Evolutionary conservation across 2,113 vertebrate genomes (phyloP).

Genomic region (Cacatua alba): DNA sequence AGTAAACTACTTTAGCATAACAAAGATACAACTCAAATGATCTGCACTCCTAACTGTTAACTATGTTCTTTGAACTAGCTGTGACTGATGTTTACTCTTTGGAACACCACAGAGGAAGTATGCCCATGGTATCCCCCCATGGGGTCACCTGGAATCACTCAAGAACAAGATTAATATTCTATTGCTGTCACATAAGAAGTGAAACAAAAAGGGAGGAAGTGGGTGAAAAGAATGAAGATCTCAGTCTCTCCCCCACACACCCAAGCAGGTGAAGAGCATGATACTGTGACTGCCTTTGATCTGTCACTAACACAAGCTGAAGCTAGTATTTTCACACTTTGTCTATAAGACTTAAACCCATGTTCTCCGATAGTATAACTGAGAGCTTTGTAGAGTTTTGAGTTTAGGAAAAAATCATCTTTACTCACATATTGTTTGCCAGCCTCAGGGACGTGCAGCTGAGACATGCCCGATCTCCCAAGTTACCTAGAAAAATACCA

Average conservation of each 20-base stretch:
- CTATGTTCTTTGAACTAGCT: background rate
- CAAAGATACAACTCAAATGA: background rate
- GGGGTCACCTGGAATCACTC: background rate
- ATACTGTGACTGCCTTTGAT: background rate
- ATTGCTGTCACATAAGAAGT: background rate
- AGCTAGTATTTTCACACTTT: background rate
- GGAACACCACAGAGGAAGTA: background rate
- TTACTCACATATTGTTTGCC: slow-evolving; percentile 81
- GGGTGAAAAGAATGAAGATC: background rate
- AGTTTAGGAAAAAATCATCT: background rate
- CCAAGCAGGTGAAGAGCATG: background rate
- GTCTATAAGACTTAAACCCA: background rate
- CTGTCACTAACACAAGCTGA: background rate
- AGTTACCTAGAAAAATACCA: slow-evolving; percentile 73
- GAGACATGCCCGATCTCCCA: slow-evolving; percentile 79
- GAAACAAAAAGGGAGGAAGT: background rate
- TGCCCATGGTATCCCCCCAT: background rate
- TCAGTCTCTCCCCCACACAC: background rate
- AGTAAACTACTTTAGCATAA: background rate
- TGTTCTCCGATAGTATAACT: background rate
- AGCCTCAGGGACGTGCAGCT: slow-evolving; percentile 80
- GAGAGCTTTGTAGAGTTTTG: background rate
- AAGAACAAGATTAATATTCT: background rate
- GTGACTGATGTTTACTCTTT: background rate
- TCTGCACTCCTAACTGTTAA: background rate